Conservation (phyloP, 1,140 invertebrate species). For the Tribolium madens region DNA sequence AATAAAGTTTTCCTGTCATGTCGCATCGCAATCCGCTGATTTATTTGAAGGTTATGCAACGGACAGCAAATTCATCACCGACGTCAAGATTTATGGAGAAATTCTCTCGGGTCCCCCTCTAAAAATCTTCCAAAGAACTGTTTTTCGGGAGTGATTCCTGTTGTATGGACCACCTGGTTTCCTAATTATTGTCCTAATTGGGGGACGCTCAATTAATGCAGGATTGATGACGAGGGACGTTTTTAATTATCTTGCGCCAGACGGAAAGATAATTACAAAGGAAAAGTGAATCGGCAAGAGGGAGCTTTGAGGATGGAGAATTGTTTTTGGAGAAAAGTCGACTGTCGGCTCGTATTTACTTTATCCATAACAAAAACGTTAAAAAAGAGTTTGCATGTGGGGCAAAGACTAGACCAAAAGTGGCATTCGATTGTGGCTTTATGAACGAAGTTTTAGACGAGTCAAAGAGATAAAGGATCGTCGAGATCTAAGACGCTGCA, state of each 20-base stretch:
- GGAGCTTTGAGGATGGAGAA: too few relatives aligned
- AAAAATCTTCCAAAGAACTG: not conserved
- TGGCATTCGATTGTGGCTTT: too few relatives aligned
- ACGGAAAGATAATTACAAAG: not conserved
- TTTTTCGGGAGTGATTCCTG: not conserved
- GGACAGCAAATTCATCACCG: conserved; percentile 36
- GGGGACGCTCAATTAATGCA: not conserved
- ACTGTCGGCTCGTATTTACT: too few relatives aligned
- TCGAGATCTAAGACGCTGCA: too few relatives aligned
- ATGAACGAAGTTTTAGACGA: too few relatives aligned
- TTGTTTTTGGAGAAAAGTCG: too few relatives aligned
- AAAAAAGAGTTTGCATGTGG: too few relatives aligned
- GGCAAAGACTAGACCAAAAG: too few relatives aligned
- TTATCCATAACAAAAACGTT: too few relatives aligned
- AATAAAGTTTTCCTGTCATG: conserved; percentile 36
- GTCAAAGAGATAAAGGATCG: too few relatives aligned
- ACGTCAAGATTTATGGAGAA: conserved; percentile 24
- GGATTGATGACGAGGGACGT: not conserved
- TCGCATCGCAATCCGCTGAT: conserved; percentile 34
- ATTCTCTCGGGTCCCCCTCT: not conserved
- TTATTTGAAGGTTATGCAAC: conserved; percentile 39
- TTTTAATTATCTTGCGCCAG: not conserved
- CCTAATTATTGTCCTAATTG: not conserved
- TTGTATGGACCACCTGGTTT: not conserved
- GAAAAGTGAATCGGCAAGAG: not conserved